These are phyloP conservation scores for Cydia splendana DNA, from an alignment of 1,140 invertebrate species.

Conservation along the genomic window DNA sequence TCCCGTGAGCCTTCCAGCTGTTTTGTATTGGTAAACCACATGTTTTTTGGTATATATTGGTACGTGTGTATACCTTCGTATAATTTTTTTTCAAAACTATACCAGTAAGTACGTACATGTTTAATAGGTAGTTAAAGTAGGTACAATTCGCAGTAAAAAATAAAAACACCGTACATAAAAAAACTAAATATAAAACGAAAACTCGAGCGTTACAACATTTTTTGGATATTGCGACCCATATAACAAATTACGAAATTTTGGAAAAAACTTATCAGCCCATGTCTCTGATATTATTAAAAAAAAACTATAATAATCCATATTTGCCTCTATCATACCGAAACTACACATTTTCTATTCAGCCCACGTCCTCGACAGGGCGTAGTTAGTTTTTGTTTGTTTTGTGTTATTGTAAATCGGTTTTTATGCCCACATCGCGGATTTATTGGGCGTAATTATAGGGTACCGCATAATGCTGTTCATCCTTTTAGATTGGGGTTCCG, in stretches of 20 bases:
- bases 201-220: too few relatives aligned
- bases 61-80: too few relatives aligned
- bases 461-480: slow-evolving; percentile 38
- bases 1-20: too few relatives aligned
- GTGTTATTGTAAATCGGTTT: slow-evolving; percentile 57
- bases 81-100: too few relatives aligned
- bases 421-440: slow-evolving; percentile 52
- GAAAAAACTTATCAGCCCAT: background rate
- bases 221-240: background rate
- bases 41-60: too few relatives aligned
- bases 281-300: background rate
- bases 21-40: too few relatives aligned
- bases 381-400: slow-evolving; percentile 50
- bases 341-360: slow-evolving; percentile 42
- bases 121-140: too few relatives aligned
- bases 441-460: slow-evolving; percentile 65
- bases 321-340: background rate
- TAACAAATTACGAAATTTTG: background rate
- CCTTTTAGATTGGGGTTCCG: slow-evolving; percentile 18
- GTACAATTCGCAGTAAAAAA: too few relatives aligned
- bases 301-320: background rate
- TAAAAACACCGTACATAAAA: too few relatives aligned
- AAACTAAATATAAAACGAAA: too few relatives aligned
- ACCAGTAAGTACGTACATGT: too few relatives aligned
- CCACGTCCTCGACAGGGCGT: slow-evolving; percentile 44